Base-by-base conservation (phyloP, 2,888 invertebrate species). In the Lamproptera curius region DNA sequence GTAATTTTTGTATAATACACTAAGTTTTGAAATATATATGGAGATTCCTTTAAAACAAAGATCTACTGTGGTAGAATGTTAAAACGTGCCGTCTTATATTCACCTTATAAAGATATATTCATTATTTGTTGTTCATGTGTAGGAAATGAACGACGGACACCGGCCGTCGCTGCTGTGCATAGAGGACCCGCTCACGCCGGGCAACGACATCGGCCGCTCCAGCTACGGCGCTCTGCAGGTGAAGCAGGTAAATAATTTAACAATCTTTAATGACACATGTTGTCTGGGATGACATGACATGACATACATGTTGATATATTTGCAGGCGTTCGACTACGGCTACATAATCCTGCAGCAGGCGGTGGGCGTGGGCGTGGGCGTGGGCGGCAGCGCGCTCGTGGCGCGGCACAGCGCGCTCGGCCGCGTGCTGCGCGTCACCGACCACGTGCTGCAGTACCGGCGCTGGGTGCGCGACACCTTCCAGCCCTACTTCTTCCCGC, bases 161-260 rank as follows among this genome's bases (percentile, higher is more conserved):
- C 90, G 97, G 39, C 97, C 97, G 15, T 97, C 98, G 55, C 87
- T 98, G 71, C 89, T 99, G 56, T 98, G 98, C 75, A 98, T 99
- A 63, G 98, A 99, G 87, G 99, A 99, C 89, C 99, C 99, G 15
- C 90, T 99, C 35, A 96, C 96, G 54, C 92, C 97, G 11, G 97
- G 95, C 57, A 99, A 99, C 81, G 99, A 99, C 80, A 98, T 99
- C 75, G 99, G 99, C 6, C 92, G 98, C 62, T 97, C 97, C 76
- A 98, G 98, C 67, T 98, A 98, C 81, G 97, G 97, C 50, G 96
- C 96, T 55, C 88, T 98, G 63, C 94, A 95, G 73, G 92, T 92
- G 63, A 87, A 83, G 48, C 82, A 80, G 81, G 84, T 83, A 16
- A 42, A 50, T 41, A 28, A 10, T 28, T 28, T 8, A 23, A 28